Evolutionary conservation across 2,113 vertebrate species (phyloP).

Genomic region (Thunnus maccoyii): DNA sequence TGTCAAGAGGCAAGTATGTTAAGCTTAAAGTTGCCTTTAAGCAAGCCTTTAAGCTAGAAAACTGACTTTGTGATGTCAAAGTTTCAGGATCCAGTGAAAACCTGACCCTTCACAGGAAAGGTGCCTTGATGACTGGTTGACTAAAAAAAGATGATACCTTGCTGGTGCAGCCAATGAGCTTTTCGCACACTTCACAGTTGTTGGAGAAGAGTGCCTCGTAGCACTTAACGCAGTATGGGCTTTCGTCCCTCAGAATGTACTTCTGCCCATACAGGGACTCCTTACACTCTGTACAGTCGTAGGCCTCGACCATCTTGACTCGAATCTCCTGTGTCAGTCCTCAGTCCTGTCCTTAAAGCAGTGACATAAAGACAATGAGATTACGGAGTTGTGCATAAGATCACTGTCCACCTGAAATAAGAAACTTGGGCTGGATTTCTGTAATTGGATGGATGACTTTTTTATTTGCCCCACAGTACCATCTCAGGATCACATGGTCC

Average conservation of each 20-base stretch:
- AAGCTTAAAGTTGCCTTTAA: too few relatives aligned
- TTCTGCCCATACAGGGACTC: conserved; percentile 94
- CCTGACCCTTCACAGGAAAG: conserved; percentile 40
- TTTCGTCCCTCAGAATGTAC: conserved; percentile 93
- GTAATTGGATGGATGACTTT: not conserved
- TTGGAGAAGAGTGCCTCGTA: conserved; percentile 93
- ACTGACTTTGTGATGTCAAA: too few relatives aligned
- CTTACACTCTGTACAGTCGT: conserved; percentile 92
- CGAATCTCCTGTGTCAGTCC: not conserved
- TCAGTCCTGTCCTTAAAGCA: conserved; percentile 51
- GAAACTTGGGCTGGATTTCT: not conserved
- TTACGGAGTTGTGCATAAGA: not conserved
- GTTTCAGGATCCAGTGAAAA: too few relatives aligned
- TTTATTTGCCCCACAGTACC: not conserved
- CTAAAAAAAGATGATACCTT: conserved; percentile 81
- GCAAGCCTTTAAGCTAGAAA: too few relatives aligned
- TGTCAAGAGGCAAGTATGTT: too few relatives aligned
- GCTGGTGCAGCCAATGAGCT: conserved; percentile 92
- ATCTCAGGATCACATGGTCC: conserved; percentile 22
- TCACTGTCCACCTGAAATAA: not conserved
- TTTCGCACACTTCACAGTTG: conserved; percentile 92
- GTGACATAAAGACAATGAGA: not conserved
- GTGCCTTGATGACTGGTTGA: too few relatives aligned
- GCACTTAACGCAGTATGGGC: conserved; percentile 92
- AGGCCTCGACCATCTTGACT: conserved; percentile 89